Base-by-base conservation (phyloP, 2,888 invertebrate genomes). In the Hipparchia sbordonii region DNA sequence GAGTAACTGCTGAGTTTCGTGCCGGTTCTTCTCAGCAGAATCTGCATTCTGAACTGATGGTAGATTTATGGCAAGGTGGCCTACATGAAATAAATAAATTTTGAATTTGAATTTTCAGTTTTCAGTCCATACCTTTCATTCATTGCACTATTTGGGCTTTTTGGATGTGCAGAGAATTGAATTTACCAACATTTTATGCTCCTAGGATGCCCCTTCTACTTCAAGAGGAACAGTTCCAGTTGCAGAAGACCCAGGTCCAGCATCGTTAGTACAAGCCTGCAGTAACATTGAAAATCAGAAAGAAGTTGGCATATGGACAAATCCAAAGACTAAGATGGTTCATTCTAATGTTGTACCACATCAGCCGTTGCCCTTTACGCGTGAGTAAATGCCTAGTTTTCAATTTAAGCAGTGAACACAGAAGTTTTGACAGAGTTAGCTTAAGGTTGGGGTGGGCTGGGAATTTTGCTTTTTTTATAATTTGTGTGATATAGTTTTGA, bases 291-390 rank as follows among this genome's bases (percentile, higher is more conserved):
- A 94, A 77, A 94, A 94, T 79, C 90, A 93, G 75, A 93, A 87
- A 76, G 94, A 94, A 86, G 85, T 93, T 73, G 94, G 94, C 10
- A 90, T 94, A 71, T 94, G 94, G 94, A 92, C 92, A 4, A 93
- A 93, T 75, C 90, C 94, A 51, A 92, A 93, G 79, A 93, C 91
- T 4, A 94, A 93, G 82, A 93, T 93, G 93, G 92, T 93, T 48
- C 91, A 93, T 75, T 80, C 87, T 39, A 89, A 89, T 82, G 85
- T 92, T 72, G 93, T 93, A 13, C 94, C 94, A 2, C 91, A 92
- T 79, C 91, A 91, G 75, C 89, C 91, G 54, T 78, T 93, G 75
- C 88, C 93, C 73, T 94, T 93, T 84, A 91, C 86, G 56, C 90
- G 94, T 94, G 80, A 89, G 92, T 90, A 5, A 45, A n/a, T 10